phyloP scores from a whole-genome alignment of 2,113 vertebrate genomes.

The Paraplagusia blochii region DNA sequence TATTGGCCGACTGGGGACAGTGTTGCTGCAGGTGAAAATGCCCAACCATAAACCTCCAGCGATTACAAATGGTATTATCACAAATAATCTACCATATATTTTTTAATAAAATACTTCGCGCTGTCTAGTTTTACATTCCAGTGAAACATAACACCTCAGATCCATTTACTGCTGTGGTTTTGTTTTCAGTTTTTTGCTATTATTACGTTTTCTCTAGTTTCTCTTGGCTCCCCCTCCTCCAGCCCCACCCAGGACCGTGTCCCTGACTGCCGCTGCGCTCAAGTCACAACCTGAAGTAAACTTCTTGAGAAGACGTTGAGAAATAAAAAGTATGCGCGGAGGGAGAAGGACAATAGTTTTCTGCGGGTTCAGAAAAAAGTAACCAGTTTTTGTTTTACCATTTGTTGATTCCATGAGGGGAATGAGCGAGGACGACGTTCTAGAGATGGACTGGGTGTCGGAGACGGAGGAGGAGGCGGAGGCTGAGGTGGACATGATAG shows the following conservation, averaged over 20 bases:
- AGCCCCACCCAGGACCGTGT: conserved; percentile 45
- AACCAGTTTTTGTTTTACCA: background rate
- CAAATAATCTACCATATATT: too few relatives aligned
- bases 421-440: conserved; percentile 55
- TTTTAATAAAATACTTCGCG: too few relatives aligned
- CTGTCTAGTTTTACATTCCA: too few relatives aligned
- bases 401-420: conserved; percentile 1
- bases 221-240: background rate
- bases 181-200: too few relatives aligned
- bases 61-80: too few relatives aligned
- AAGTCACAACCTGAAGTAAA: conserved; percentile 40
- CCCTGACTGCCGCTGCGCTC: conserved; percentile 6
- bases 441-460: conserved; percentile 58
- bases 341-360: too few relatives aligned
- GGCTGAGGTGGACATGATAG: conserved; percentile 27
- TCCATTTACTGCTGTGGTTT: too few relatives aligned
- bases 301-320: background rate
- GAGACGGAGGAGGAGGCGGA: conserved; percentile 47
- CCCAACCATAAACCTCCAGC: too few relatives aligned
- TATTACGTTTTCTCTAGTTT: background rate
- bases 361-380: too few relatives aligned
- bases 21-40: too few relatives aligned
- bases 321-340: conserved; percentile 18
- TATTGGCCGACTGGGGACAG: too few relatives aligned
- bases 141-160: too few relatives aligned